Conservation (phyloP, 2,113 vertebrate species). For the Pheucticus melanocephalus region DNA sequence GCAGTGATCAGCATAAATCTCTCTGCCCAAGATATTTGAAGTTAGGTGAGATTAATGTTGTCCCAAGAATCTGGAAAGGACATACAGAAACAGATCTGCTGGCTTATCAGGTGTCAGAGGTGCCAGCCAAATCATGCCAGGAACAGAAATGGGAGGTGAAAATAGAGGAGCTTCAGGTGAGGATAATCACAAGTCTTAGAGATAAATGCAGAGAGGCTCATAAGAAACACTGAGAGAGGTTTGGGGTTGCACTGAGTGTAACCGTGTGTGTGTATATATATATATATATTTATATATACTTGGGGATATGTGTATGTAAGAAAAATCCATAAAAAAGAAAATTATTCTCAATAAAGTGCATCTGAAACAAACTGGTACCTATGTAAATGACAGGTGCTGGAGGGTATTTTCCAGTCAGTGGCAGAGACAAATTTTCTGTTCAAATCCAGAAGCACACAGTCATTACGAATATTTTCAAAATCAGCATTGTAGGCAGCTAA, state of each 20-base stretch:
- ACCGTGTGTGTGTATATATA: no score
- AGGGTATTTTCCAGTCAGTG: background rate
- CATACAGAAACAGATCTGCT: background rate
- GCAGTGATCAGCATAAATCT: background rate
- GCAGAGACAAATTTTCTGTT: background rate
- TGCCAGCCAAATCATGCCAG: background rate
- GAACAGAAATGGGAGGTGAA: background rate
- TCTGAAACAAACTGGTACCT: background rate
- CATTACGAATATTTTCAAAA: background rate
- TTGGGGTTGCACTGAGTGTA: background rate
- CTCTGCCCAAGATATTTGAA: background rate
- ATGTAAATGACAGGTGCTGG: background rate
- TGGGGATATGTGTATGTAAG: background rate
- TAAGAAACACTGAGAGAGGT: background rate
- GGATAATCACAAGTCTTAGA: background rate
- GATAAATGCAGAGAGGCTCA: accelerated
- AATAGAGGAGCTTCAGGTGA: background rate
- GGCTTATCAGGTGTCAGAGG: background rate
- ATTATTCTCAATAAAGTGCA: background rate
- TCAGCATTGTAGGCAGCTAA: background rate
- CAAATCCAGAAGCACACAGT: background rate
- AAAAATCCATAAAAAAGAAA: background rate
- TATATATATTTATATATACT: no score
- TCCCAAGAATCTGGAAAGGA: background rate
- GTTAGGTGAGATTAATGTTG: background rate